Evolutionary conservation across 2,113 vertebrate genomes (phyloP).

Genomic region (Paratilapia polleni): DNA sequence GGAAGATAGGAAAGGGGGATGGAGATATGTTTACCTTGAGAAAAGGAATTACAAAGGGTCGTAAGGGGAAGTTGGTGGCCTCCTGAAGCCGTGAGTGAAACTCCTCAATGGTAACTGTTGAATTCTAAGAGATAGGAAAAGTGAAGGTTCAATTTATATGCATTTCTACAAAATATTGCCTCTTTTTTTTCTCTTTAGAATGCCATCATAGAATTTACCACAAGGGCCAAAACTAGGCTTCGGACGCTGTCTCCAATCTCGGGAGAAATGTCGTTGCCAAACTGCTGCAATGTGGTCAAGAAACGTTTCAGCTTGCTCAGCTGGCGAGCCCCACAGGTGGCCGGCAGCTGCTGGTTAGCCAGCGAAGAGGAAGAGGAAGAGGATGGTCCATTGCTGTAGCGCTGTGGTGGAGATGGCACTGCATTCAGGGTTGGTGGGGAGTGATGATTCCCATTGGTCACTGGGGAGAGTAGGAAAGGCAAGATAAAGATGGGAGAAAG

Average conservation of each 20-base stretch:
- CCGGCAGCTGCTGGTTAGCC: slow-evolving; percentile 96
- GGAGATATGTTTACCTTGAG: slow-evolving; percentile 90
- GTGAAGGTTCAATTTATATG: background rate
- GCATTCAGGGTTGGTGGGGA: slow-evolving; percentile 95
- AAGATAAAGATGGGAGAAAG: background rate
- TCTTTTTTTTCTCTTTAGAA: background rate
- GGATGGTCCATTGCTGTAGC: slow-evolving; percentile 95
- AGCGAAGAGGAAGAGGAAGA: slow-evolving; percentile 96
- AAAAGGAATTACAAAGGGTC: slow-evolving; percentile 98
- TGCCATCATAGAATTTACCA: slow-evolving; percentile 80
- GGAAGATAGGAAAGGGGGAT: background rate
- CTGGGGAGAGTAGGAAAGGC: slow-evolving; percentile 67
- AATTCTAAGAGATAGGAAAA: slow-evolving; percentile 83
- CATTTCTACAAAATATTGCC: background rate
- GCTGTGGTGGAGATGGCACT: slow-evolving; percentile 94
- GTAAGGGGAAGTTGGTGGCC: slow-evolving; percentile 96
- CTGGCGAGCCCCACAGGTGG: slow-evolving; percentile 96
- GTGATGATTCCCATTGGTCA: slow-evolving; percentile 96
- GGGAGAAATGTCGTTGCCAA: slow-evolving; percentile 97
- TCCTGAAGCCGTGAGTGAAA: slow-evolving; percentile 98
- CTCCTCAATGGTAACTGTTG: slow-evolving; percentile 97
- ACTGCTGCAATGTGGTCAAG: slow-evolving; percentile 98
- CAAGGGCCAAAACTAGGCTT: slow-evolving; percentile 92
- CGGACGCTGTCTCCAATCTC: slow-evolving; percentile 98
- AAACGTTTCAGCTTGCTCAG: slow-evolving; percentile 99